Evolutionary conservation across 2,888 invertebrate species (phyloP), one percentile per base, ranked within the genome.

Genomic region (Yponomeuta evonymella): DNA sequence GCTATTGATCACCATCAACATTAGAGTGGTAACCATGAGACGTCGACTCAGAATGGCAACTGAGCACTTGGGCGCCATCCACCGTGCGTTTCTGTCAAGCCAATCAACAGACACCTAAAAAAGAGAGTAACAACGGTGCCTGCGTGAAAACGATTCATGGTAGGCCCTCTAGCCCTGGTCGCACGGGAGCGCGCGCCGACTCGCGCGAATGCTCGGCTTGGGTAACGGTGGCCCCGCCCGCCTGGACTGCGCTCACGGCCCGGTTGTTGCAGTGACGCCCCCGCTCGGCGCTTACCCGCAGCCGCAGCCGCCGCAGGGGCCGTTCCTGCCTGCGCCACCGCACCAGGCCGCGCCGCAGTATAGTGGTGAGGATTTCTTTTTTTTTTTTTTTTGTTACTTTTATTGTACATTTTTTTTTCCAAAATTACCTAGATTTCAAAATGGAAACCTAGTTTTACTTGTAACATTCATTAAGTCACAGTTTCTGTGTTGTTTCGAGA

Each of bases 291-390:
- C 94, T 73, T 94, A 94, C 83, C 94, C 94, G 71, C 93, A 94
- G 75, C 94, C 94, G 65, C 93, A 93, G 80, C 93, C 93, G 76
- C 93, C 93, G 70, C 94, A 94, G 79, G 93, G 90, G 2, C 94
- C 94, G 11, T 94, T 94, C 89, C 93, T 94, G 75, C 94, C 94
- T 70, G 94, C 94, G 71, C 94, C 94, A 51, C 94, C 94, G 67
- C 95, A 94, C 71, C 94, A 94, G 81, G 93, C 93, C 70, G 87
- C 89, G n/a, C 92, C 89, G 4, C 93, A 93, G 74, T 93, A 93
- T 82, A 92, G 92, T 84, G 90, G 92, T 90, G 29, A 73, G 76
- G 77, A n/a, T n/a, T 62, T n/a, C 4, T 51, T 51, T 12, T 12
- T 51, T 51, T 12, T 51, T 51, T 23, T 23, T 23, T 23, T 23